Base-by-base conservation (phyloP, 2,113 vertebrate species). In the Lagopus muta region DNA sequence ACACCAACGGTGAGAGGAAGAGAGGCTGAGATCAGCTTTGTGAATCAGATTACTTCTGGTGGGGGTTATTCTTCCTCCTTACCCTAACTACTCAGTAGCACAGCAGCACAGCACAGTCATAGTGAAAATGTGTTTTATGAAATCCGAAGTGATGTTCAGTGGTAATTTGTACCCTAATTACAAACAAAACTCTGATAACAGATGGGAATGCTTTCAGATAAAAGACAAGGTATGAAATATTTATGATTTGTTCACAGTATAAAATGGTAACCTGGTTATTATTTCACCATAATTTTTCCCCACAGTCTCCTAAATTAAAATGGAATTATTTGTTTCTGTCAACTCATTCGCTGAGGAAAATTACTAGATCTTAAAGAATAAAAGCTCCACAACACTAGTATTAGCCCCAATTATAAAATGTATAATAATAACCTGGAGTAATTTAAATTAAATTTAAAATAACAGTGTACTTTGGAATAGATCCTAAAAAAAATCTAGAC, bases 91-190 rank as follows among this genome's bases (percentile, higher is more conserved):
- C 5, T 6, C 20, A 1, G 2, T 0, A 78, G 48, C 15, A 50
- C 38, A 38, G 38, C 38, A 38, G 38, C 38, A 52, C 58, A 73
- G 21, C 13, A 52, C 4, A 83, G n/a, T 36, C 4, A 5, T 57
- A 27, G 19, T 58, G 82, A 62, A 91, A 81, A 75, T 11, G 34
- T 57, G 25, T n/a, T 82, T 90, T 64, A 58, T 66, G 76, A 88
- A 82, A 8, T 92, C 30, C 36, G 77, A 90, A 82, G 65, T 61
- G 47, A 91, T 79, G 24, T 89, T 83, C 52, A 75, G 61, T 58
- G 36, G 62, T 62, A 70, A 92, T 95, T 92, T 93, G 86, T 92
- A 57, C 69, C 48, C 94, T 88, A 91, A 94, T 93, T 88, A 88
- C 73, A 86, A 83, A 92, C n/a, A 86, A 88, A 94, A 82, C 52